phyloP scores from a whole-genome alignment of 2,113 vertebrate species.

The Apeltes quadracus region DNA sequence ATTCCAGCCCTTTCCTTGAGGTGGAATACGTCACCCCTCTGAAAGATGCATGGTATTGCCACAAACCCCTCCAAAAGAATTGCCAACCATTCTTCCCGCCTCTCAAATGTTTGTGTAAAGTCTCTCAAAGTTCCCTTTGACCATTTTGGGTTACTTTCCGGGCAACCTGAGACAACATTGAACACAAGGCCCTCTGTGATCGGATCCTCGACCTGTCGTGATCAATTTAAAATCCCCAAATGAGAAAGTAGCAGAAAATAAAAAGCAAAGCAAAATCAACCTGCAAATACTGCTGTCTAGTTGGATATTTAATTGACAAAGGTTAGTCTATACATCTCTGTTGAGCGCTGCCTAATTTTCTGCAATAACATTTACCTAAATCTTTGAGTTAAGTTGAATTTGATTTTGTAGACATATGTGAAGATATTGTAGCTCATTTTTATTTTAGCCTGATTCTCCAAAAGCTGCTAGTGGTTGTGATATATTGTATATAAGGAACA shows the following conservation, averaged over 20 bases:
- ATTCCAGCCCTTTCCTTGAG: conserved; percentile 29
- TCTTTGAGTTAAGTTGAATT: conserved; percentile 13
- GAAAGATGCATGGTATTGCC: conserved; percentile 15
- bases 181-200: conserved; percentile 46
- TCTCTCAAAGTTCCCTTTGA: conserved; percentile 28
- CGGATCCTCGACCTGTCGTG: conserved; percentile 31
- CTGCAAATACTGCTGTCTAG: conserved; percentile 4
- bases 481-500: background rate
- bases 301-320: background rate
- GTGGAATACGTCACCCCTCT: conserved; percentile 35
- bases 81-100: conserved; percentile 24
- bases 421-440: conserved; percentile 4
- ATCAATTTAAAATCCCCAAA: conserved; percentile 51
- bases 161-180: conserved; percentile 52
- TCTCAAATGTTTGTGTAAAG: conserved; percentile 39
- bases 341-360: background rate
- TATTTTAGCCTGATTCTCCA: background rate
- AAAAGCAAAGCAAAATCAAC: conserved; percentile 15
- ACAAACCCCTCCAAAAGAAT: conserved; percentile 34
- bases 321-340: background rate
- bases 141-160: conserved; percentile 38
- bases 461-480: conserved; percentile 3
- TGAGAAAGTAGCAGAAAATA: conserved; percentile 18
- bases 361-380: background rate
- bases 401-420: no score